Evolutionary conservation across 2,113 vertebrate genomes (phyloP).

Genomic region (Hippolais icterina): DNA sequence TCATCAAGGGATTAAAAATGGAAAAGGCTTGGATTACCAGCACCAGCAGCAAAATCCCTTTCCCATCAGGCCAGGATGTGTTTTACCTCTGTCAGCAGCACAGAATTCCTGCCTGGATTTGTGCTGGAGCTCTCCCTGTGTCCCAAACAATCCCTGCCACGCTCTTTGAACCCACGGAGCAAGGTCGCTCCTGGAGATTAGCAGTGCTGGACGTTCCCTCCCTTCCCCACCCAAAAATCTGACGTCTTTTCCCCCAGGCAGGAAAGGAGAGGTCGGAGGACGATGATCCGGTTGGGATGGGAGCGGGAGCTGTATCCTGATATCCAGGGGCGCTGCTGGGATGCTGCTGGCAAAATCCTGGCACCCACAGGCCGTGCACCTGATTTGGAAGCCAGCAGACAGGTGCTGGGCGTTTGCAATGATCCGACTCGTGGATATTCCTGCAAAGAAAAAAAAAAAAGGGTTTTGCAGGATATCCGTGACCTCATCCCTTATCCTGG

Average conservation of each 20-base stretch:
- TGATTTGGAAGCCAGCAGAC: background rate
- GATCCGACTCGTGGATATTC: background rate
- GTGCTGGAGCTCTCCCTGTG: background rate
- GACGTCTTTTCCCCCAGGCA: background rate
- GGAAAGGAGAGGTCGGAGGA: constrained; percentile 26
- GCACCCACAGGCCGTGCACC: fast-evolving
- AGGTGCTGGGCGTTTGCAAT: background rate
- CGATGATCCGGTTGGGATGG: background rate
- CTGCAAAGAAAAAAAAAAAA: background rate
- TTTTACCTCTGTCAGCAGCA: background rate
- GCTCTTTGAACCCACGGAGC: background rate
- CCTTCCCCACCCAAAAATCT: constrained; percentile 38
- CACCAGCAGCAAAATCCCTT: background rate
- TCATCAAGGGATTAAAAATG: constrained; percentile 2
- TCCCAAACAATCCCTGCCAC: background rate
- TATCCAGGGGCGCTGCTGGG: background rate
- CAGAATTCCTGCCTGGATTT: background rate
- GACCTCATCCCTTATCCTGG: background rate
- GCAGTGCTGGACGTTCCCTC: background rate
- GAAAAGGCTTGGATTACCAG: background rate
- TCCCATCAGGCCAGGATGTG: background rate
- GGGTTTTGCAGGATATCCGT: background rate
- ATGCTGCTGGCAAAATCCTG: background rate
- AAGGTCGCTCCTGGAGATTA: background rate
- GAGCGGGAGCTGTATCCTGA: background rate